Evolutionary conservation across 2,113 vertebrate species (phyloP), one percentile per base, ranked within the genome.

Genomic region (Dendrocopos noguchii): DNA sequence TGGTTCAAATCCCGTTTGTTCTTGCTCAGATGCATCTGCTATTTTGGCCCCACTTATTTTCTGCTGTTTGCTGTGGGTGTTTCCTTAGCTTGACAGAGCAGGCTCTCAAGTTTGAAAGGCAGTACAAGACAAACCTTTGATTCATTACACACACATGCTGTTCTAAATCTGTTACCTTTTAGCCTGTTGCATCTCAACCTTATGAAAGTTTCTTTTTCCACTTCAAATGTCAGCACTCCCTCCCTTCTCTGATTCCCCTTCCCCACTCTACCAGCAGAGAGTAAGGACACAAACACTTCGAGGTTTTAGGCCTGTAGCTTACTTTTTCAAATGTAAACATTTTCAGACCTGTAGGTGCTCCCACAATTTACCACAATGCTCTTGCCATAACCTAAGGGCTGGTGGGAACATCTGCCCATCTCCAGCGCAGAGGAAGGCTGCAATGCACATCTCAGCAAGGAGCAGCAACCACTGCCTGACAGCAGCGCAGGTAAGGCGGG

Each of bases 401-500:
- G 31, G 27, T 1, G 31, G 44, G 52, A 56, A 28, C 28, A 29
- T 56, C 55, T 39, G 10, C 39, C 39, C 39, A 39, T 39, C 39
- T 11, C 27, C 55, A 56, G 55, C 55, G 15, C 19, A 46, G 59
- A 28, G 24, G 36, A 19, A 34, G 15, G 42, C 29, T 63, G 13
- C 33, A 36, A 10, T 1, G 11, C 42, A 39, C 22, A 18, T 5
- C n/a, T 57, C 9, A 21, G 19, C 63, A 10, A 28, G 1, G 5
- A 83, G 55, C 29, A 24, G 11, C 6, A 21, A 12, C 11, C 39
- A 10, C n/a, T 7, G 27, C 29, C 70, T 39, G 42, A 31, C 11
- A 10, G 25, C 2, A 15, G 39, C 2, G 12, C 39, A 4, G 33
- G 65, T 10, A 46, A 15, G 29, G 18, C 27, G 0, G 25, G 18